phyloP scores from a whole-genome alignment of 2,797 vertebrate genomes.

The Gallirallus australis region DNA sequence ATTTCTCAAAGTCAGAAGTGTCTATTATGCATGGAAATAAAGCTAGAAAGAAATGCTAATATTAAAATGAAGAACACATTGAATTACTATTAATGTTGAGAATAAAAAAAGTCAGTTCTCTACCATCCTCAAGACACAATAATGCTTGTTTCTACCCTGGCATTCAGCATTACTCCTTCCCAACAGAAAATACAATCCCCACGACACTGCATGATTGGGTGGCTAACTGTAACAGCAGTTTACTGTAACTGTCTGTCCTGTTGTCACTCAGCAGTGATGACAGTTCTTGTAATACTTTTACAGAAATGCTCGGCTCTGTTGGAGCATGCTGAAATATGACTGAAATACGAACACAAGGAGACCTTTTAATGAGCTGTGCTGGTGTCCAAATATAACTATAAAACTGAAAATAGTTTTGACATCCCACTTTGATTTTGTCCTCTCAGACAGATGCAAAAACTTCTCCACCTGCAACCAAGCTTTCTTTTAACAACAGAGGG shows the following conservation, averaged over 20 bases:
- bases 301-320: neutral
- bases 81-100: neutral
- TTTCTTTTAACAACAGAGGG: neutral
- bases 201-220: fast-evolving
- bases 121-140: neutral
- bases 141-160: neutral
- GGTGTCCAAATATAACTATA: neutral
- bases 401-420: neutral
- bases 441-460: neutral
- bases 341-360: neutral
- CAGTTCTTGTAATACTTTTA: neutral
- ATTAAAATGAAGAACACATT: fast-evolving
- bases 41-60: neutral
- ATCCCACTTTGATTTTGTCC: neutral
- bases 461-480: neutral
- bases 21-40: neutral
- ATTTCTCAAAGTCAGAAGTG: neutral
- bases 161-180: neutral
- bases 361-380: neutral
- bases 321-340: neutral
- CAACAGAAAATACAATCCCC: neutral
- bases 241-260: neutral
- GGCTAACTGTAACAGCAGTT: neutral
- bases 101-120: neutral
- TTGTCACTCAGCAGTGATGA: neutral